Evolutionary conservation across 2,113 vertebrate species (phyloP).

Genomic region (Eidolon helvum): DNA sequence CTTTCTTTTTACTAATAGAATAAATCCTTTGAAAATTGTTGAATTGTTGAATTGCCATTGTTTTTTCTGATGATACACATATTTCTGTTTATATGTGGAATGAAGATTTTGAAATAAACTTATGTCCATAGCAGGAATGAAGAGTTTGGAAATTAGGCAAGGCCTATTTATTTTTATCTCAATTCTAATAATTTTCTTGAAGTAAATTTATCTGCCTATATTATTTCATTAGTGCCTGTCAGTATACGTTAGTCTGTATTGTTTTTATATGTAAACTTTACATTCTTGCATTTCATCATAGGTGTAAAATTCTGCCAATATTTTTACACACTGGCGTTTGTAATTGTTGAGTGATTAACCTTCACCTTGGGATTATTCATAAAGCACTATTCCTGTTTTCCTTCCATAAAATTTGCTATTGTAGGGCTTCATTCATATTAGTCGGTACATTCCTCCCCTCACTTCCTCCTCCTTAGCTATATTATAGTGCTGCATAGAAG

Average conservation of each 20-base stretch:
- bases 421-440: not conserved
- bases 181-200: not conserved
- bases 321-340: not conserved
- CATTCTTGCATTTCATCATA: not conserved
- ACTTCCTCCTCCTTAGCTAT: not conserved
- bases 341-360: not conserved
- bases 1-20: not conserved
- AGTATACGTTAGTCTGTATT: not conserved
- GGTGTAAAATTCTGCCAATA: not conserved
- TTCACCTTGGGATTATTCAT: not conserved
- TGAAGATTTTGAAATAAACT: not conserved
- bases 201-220: not conserved
- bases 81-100: not conserved
- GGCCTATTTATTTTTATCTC: not conserved
- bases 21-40: not conserved
- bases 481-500: not conserved
- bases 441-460: not conserved
- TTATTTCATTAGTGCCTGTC: conserved; percentile 3
- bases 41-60: not conserved
- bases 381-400: not conserved
- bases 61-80: not conserved
- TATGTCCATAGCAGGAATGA: not conserved
- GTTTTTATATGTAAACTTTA: not conserved
- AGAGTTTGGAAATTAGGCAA: not conserved
- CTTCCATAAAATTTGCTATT: not conserved